These are phyloP conservation scores for Parnassius smintheus DNA, from an alignment of 2,888 invertebrate genomes.

Conservation along the genomic window DNA sequence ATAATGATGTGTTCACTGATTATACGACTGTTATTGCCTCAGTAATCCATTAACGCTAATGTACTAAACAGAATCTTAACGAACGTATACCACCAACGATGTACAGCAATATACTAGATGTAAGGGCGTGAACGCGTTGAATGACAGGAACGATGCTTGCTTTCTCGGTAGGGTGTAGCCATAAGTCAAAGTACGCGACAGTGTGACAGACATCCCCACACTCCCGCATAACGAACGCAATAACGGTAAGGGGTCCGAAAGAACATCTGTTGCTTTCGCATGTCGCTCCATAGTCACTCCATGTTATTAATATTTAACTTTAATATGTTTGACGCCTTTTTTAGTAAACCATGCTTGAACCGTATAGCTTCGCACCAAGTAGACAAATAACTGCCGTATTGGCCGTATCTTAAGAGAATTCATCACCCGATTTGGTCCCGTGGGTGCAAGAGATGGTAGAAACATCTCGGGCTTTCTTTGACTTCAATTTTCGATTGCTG, in stretches of 20 bases:
- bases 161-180: constrained; percentile 2
- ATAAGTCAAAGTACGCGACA: constrained; percentile 11
- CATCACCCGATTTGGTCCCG: no score
- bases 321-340: background rate
- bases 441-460: no score
- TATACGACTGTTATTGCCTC: no score
- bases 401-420: no score
- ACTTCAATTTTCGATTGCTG: no score
- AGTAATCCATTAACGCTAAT: no score
- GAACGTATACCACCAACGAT: background rate
- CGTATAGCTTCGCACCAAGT: no score
- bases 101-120: background rate
- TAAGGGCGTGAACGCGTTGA: constrained; percentile 13
- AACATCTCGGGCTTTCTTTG: no score
- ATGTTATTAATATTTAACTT: background rate
- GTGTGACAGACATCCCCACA: constrained; percentile 33
- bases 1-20: no score
- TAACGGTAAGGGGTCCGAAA: constrained; percentile 55
- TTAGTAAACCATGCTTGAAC: background rate
- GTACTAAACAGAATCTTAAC: background rate
- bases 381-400: no score
- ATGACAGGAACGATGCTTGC: constrained; percentile 17
- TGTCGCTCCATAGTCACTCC: background rate
- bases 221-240: constrained; percentile 45
- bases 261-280: constrained; percentile 59